phyloP scores from a whole-genome alignment of 1,140 invertebrate genomes.

The Bradynema listronoti region DNA sequence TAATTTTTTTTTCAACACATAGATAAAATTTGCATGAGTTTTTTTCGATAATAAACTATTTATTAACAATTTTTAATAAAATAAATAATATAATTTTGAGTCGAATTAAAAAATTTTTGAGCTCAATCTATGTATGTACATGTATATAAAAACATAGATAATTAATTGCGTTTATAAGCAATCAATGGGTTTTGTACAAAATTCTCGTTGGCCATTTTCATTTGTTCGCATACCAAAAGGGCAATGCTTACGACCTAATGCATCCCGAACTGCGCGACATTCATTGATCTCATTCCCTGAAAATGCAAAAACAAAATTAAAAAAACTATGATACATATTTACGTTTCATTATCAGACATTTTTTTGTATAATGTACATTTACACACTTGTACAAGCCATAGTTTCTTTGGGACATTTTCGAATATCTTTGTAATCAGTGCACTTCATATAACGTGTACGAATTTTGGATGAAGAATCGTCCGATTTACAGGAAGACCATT shows the following conservation, averaged over 20 bases:
- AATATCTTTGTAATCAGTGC: slow-evolving; percentile 38
- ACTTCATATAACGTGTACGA: slow-evolving; percentile 43
- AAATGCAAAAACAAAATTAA: slow-evolving; percentile 11
- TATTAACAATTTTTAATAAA: too few relatives aligned
- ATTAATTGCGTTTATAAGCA: too few relatives aligned
- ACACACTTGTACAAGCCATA: slow-evolving; percentile 39
- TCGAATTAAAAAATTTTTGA: too few relatives aligned
- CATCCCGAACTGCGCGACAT: slow-evolving; percentile 39
- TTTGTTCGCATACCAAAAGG: slow-evolving; percentile 38
- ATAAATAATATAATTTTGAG: too few relatives aligned
- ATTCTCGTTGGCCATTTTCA: slow-evolving; percentile 8
- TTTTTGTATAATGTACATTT: slow-evolving; percentile 17
- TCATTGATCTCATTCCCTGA: slow-evolving; percentile 6
- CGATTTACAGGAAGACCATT: slow-evolving; percentile 19
- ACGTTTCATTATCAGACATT: not conserved
- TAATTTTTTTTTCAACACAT: too few relatives aligned
- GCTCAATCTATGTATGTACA: too few relatives aligned
- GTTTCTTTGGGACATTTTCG: slow-evolving; percentile 46
- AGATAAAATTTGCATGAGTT: too few relatives aligned
- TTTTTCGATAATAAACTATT: too few relatives aligned
- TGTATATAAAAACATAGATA: too few relatives aligned
- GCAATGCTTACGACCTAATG: slow-evolving; percentile 37
- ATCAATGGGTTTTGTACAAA: slow-evolving; percentile 19
- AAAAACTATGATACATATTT: slow-evolving; percentile 14
- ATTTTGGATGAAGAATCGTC: slow-evolving; percentile 14